Base-by-base conservation (phyloP, 92 coral and sea anemone species). In the Umimayanthus chanpuru region DNA sequence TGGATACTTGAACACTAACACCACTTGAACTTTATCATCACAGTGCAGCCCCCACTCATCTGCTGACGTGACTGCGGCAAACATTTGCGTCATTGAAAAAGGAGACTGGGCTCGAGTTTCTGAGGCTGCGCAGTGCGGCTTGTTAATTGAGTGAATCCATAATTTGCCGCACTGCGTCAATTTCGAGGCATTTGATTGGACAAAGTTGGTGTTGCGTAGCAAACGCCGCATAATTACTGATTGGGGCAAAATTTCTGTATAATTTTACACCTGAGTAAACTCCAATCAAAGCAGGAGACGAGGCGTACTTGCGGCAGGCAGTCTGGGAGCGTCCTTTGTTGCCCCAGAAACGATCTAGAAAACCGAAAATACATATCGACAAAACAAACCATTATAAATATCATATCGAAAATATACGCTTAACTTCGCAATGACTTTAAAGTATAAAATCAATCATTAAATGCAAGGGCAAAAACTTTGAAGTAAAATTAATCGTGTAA, bases 91-190 rank as follows among this genome's bases (percentile, higher is more conserved):
- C 67, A 16, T 58, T 55, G 67, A 58, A 16, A 16, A 58, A 3
- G 21, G 3, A 50, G 56, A 50, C 67, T 58, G 67, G 67, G 67
- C 5, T 18, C 67, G n/a, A 58, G 67, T 18, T 18, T 38, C 14
- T 23, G 58, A 21, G 58, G 56, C 29, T 53, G 83, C 83, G 83
- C 65, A 53, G 1, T 50, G 32, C 70, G 25, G n/a, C 66, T 14
- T 58, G 23, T n/a, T 15, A 16, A 58, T 58, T 9, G 38, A 79
- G 3, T 29, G 68, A 79, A 79, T 53, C 12, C 2, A 50, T 29
- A 79, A 50, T 79, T 55, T 79, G 83, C 84, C 84, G 84, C 84
- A 80, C 26, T 80, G 84, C 84, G 84, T 80, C 84, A 80, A 80
- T 80, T 80, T 55, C 21, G 36, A 80, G 16, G 71, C 26, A 26